These are phyloP conservation scores for Thereva nobilitata DNA, from an alignment of 2,888 invertebrate genomes.

Conservation along the genomic window DNA sequence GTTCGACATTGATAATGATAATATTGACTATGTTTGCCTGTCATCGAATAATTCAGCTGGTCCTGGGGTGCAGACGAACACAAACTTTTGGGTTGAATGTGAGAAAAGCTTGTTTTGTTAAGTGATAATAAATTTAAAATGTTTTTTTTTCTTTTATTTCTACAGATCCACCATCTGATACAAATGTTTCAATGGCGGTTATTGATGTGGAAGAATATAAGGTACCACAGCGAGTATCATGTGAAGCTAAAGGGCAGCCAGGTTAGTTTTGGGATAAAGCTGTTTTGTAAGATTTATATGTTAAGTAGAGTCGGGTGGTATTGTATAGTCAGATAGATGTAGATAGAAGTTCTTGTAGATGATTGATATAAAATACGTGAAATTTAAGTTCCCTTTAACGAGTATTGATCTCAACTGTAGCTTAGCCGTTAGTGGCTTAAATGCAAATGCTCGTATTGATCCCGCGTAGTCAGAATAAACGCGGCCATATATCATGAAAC, in stretches of 20 bases:
- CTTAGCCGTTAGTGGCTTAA: no score
- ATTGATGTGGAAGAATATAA: constrained; percentile 60
- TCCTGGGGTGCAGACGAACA: constrained; percentile 78
- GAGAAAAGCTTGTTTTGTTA: constrained; percentile 57
- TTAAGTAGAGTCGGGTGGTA: neutral
- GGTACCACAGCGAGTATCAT: constrained; percentile 61
- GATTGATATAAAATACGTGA: no score
- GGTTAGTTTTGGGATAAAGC: constrained; percentile 55
- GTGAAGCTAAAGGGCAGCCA: constrained; percentile 62
- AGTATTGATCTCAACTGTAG: no score
- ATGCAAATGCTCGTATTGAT: no score
- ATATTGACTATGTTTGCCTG: constrained; percentile 81
- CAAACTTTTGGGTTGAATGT: constrained; percentile 90
- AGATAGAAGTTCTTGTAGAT: no score
- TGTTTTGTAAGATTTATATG: constrained; percentile 10
- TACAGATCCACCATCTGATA: constrained; percentile 82
- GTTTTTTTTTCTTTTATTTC: constrained; percentile 1
- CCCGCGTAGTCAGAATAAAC: no score
- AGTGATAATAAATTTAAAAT: constrained; percentile 22
- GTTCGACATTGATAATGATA: constrained; percentile 75
- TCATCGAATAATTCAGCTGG: constrained; percentile 80
- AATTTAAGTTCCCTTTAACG: no score
- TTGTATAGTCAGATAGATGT: no score
- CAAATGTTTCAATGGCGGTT: constrained; percentile 66
- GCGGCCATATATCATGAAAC: no score